These are phyloP conservation scores for Antennarius striatus DNA, from an alignment of 2,113 vertebrate genomes.

Conservation along the genomic window DNA sequence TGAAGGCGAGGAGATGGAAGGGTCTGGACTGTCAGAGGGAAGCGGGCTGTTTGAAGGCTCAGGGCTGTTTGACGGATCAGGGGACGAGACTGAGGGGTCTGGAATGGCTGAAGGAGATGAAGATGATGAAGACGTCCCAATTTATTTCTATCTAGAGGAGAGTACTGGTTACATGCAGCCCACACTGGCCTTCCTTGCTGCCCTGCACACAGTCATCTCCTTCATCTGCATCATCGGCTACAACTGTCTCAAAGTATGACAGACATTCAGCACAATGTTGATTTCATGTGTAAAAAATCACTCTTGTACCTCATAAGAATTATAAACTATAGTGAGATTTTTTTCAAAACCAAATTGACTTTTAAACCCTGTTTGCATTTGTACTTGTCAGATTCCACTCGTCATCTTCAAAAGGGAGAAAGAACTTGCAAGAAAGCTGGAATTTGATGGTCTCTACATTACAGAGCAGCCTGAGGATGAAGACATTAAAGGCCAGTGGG, in stretches of 20 bases:
- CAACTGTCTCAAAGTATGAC: slow-evolving; percentile 91
- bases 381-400: slow-evolving; percentile 82
- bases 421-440: slow-evolving; percentile 91
- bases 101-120: slow-evolving; percentile 78
- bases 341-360: neutral
- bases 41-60: slow-evolving; percentile 76
- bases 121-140: slow-evolving; percentile 83
- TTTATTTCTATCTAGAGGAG: slow-evolving; percentile 93
- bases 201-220: slow-evolving; percentile 88
- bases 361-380: neutral
- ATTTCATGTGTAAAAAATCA: neutral
- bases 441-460: slow-evolving; percentile 92
- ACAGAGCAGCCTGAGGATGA: slow-evolving; percentile 93
- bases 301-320: neutral
- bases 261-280: neutral
- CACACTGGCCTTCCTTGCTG: slow-evolving; percentile 82
- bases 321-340: neutral
- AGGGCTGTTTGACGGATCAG: slow-evolving; percentile 76
- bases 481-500: slow-evolving; percentile 94
- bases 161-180: slow-evolving; percentile 97
- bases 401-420: slow-evolving; percentile 95
- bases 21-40: slow-evolving; percentile 71
- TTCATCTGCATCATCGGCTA: slow-evolving; percentile 97
- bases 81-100: slow-evolving; percentile 80
- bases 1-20: slow-evolving; percentile 74